A percentile compares a stretch with the other conserved stretches of the same genome.
Evolutionary conservation across 2,797 vertebrate species (phyloP).

Genomic region (Clamator glandarius): DNA sequence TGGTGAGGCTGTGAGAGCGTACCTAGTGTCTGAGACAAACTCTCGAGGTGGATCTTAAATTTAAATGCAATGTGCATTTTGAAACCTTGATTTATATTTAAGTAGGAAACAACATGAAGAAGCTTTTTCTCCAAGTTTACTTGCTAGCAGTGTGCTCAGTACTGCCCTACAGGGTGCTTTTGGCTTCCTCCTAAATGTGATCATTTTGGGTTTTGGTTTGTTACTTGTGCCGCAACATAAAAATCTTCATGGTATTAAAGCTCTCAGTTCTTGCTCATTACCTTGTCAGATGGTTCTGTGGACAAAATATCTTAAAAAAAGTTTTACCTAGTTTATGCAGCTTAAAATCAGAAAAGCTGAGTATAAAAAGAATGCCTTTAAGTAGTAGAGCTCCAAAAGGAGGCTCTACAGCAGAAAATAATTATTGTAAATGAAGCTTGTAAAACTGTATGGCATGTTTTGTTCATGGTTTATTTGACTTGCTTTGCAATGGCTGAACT

Average conservation of each 20-base stretch:
- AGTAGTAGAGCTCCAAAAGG: not conserved
- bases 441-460: not conserved
- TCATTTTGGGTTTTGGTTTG: not conserved
- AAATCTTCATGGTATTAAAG: not conserved
- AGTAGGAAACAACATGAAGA: not conserved
- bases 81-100: not conserved
- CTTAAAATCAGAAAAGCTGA: not conserved
- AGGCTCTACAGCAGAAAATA: not conserved
- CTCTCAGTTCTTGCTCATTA: not conserved
- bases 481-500: not conserved
- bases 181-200: not conserved
- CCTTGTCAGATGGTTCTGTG: not conserved
- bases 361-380: not conserved
- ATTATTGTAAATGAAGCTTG: not conserved
- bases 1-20: not conserved
- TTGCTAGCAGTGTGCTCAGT: not conserved
- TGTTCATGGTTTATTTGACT: not conserved
- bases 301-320: not conserved
- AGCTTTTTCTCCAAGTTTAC: not conserved
- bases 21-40: not conserved
- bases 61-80: not conserved
- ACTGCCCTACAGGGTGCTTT: not conserved
- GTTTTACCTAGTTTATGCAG: not conserved
- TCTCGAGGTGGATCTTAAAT: not conserved
- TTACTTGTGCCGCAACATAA: not conserved